Percentiles rank a stretch among this genome's conserved stretches.
Evolutionary conservation across 2,888 invertebrate genomes (phyloP).

Genomic region (Cabera pusaria): DNA sequence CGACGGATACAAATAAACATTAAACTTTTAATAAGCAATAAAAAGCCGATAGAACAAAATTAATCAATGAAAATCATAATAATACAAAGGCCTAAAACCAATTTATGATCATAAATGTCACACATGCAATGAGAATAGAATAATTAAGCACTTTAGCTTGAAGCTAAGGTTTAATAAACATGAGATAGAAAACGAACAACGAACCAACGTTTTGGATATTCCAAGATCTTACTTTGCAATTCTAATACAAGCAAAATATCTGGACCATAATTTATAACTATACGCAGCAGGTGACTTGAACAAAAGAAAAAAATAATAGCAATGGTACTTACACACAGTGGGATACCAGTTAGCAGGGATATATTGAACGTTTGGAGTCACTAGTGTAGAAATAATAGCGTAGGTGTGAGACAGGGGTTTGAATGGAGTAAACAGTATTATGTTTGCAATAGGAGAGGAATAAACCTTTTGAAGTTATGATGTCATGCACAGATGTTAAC

Average conservation of each 20-base stretch:
- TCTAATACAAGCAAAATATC: slow-evolving; percentile 38
- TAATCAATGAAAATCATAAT: no score
- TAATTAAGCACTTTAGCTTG: no score
- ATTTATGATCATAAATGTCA: neutral
- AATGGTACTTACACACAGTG: slow-evolving; percentile 32
- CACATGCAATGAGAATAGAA: neutral
- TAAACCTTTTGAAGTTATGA: no score
- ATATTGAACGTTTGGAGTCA: slow-evolving; percentile 19
- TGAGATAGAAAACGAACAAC: slow-evolving; percentile 5
- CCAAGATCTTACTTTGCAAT: slow-evolving; percentile 27
- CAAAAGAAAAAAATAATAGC: slow-evolving; percentile 35
- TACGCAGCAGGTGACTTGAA: slow-evolving; percentile 54
- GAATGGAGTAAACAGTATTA: slow-evolving; percentile 7
- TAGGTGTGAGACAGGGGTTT: slow-evolving; percentile 16
- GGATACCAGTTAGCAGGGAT: slow-evolving; percentile 38
- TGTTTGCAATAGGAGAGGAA: slow-evolving; percentile 2
- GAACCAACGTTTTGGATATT: slow-evolving; percentile 17
- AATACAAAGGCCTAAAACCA: slow-evolving; percentile 1
- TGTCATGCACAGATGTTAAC: no score
- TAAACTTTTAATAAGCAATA: no score
- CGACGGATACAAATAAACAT: no score
- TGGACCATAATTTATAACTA: slow-evolving; percentile 48
- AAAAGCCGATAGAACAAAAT: no score
- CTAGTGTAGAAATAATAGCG: slow-evolving; percentile 24
- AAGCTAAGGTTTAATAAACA: slow-evolving; percentile 5